These are phyloP conservation scores for Danio jaintianensis DNA, from an alignment of 2,797 vertebrate genomes.

Conservation along the genomic window DNA sequence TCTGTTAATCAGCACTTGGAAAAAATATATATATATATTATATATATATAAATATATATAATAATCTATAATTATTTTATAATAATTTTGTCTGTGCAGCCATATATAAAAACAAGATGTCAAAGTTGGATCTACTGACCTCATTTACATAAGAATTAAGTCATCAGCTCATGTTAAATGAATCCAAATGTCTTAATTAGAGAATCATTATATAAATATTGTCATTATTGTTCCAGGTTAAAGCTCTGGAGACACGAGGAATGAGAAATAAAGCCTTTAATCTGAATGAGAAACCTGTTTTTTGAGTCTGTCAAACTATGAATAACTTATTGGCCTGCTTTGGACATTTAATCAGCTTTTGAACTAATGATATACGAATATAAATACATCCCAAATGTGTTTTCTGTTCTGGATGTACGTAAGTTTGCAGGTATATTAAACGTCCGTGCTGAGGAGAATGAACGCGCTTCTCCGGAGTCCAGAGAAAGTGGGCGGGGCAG, in stretches of 20 bases:
- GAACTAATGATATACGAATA: neutral
- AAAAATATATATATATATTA: too few relatives aligned
- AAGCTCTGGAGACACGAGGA: neutral
- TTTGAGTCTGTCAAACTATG: neutral
- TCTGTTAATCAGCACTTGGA: too few relatives aligned
- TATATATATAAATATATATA: too few relatives aligned
- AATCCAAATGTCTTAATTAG: neutral
- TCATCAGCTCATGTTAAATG: neutral
- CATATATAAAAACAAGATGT: neutral
- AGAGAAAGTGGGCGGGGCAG: slow-evolving; percentile 70
- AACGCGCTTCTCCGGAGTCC: neutral
- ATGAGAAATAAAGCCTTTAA: neutral
- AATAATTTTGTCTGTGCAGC: too few relatives aligned
- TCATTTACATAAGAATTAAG: neutral
- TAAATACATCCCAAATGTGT: neutral
- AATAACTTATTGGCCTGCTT: neutral
- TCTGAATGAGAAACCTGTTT: neutral
- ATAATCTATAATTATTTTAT: too few relatives aligned
- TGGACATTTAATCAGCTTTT: neutral
- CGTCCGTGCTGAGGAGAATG: too few relatives aligned
- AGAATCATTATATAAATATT: neutral
- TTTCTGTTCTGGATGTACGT: neutral
- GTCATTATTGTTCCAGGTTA: neutral
- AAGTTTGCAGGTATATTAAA: neutral
- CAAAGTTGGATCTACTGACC: neutral